Evolutionary conservation across 2,797 vertebrate genomes (phyloP), one percentile per base, ranked within the genome.

Genomic region (Syndactyla subalaris): DNA sequence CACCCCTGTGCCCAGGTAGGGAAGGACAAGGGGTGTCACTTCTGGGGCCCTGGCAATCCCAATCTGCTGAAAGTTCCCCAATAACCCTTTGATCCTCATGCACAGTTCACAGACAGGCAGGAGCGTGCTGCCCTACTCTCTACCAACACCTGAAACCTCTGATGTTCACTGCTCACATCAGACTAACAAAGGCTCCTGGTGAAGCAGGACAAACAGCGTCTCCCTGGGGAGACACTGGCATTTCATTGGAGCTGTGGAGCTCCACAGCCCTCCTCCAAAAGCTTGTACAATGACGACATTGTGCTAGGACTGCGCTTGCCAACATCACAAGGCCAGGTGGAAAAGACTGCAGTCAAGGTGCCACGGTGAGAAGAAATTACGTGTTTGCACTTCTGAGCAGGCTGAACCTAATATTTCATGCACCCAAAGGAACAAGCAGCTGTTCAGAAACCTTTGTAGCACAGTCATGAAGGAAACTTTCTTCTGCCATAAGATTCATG

Each of bases 371-470:
- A 96, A 96, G 85, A 63, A 94, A 90, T 88, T 30, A 85, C 0
- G 19, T 67, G 67, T 46, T 73, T 92, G 79, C 9, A 11, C 75
- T 62, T n/a, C 45, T 67, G 45, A 93, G 76, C 41, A 34, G 63
- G 80, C 45, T 85, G 88, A 95, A 82, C 76, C 74, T 92, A 67
- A 27, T 96, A 90, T 86, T 95, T 93, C 88, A 85, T 48, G 34
- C 20, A 51, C 84, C 26, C 80, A 58, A 71, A 74, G 16, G 83
- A 90, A 58, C n/a, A 65, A 74, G 81, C 77, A 87, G 77, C 65
- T 90, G 52, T 77, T 95, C 14, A 0, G 72, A 90, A 94, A 83
- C n/a, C 48, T 87, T 93, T 76, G 72, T 58, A 87, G 58, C 23
- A 39, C 19, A 80, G 34, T 49, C 57, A 24, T 10, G 62, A 94